These are phyloP conservation scores for Micropoecilia bifurca DNA, from an alignment of 2,797 vertebrate genomes.

Conservation along the genomic window DNA sequence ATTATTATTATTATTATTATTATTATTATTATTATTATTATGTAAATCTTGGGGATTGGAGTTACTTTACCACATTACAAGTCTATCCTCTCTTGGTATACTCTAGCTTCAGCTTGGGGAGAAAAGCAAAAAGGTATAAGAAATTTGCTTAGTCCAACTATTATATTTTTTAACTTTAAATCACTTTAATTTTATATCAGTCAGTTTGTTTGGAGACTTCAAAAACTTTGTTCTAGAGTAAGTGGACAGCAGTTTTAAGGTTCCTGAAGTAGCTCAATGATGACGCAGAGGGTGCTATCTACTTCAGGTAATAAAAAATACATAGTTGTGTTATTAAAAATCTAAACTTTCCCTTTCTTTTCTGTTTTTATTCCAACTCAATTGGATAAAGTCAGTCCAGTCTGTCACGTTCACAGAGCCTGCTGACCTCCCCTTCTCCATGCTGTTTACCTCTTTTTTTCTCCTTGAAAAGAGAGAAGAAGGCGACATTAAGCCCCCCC, in stretches of 20 bases:
- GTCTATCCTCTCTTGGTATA: not conserved
- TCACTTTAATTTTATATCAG: not conserved
- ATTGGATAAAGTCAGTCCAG: constrained; percentile 64
- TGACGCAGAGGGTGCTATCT: too few species aligned
- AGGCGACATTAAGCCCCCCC: constrained; percentile 65
- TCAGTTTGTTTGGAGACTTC: not conserved
- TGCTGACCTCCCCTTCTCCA: constrained; percentile 22
- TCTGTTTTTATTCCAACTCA: constrained; percentile 68
- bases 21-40: too few species aligned
- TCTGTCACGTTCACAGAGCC: constrained; percentile 46
- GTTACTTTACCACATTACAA: not conserved
- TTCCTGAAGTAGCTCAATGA: not conserved
- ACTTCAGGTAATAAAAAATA: not conserved
- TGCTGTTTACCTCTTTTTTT: constrained; percentile 12
- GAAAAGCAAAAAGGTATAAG: not conserved
- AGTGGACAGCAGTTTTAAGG: not conserved
- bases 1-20: too few species aligned
- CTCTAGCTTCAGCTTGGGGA: not conserved
- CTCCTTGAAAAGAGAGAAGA: constrained; percentile 59
- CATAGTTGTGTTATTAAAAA: not conserved
- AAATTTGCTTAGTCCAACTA: not conserved
- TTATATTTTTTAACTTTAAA: not conserved
- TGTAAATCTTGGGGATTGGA: not conserved
- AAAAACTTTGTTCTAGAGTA: not conserved
- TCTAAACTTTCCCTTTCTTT: not conserved